A percentile compares a stretch with the other conserved stretches of the same genome.
Evolutionary conservation across 2,888 invertebrate genomes (phyloP).

Genomic region (Acronicta alni): DNA sequence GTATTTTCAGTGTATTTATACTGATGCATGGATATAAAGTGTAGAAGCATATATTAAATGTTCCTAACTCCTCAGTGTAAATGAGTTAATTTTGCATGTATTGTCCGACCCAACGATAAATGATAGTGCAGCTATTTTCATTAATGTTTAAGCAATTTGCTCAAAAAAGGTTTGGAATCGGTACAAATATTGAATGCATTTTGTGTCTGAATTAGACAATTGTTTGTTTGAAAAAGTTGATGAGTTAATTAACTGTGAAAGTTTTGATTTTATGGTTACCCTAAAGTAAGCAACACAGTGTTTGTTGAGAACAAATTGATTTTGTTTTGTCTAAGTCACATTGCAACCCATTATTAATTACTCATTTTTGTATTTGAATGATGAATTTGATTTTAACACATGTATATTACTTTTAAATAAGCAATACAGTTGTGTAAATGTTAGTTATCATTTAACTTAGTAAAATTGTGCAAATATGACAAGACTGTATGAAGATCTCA

Average conservation of each 20-base stretch:
- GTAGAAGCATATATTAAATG: constrained; percentile 74
- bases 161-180: constrained; percentile 74
- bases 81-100: constrained; percentile 73
- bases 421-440: constrained; percentile 25
- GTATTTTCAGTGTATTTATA: constrained; percentile 80
- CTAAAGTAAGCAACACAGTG: constrained; percentile 66
- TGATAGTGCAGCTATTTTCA: constrained; percentile 63
- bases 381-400: constrained; percentile 20
- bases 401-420: constrained; percentile 16
- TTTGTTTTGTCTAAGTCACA: constrained; percentile 80
- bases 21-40: constrained; percentile 63
- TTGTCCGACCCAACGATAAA: constrained; percentile 58
- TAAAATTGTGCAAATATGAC: constrained; percentile 40
- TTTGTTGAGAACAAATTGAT: constrained; percentile 74
- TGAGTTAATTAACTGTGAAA: constrained; percentile 59
- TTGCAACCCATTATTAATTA: constrained; percentile 53
- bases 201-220: constrained; percentile 57
- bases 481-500: constrained; percentile 60
- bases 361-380: constrained; percentile 18
- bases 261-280: constrained; percentile 76
- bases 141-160: constrained; percentile 72
- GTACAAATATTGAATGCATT: constrained; percentile 67
- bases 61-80: constrained; percentile 78
- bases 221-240: constrained; percentile 45
- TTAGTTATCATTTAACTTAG: constrained; percentile 18